A percentile compares a stretch with the other conserved stretches of the same genome.
Conservation (phyloP, 2,113 vertebrate species). For the Rhagologus leucostigma region DNA sequence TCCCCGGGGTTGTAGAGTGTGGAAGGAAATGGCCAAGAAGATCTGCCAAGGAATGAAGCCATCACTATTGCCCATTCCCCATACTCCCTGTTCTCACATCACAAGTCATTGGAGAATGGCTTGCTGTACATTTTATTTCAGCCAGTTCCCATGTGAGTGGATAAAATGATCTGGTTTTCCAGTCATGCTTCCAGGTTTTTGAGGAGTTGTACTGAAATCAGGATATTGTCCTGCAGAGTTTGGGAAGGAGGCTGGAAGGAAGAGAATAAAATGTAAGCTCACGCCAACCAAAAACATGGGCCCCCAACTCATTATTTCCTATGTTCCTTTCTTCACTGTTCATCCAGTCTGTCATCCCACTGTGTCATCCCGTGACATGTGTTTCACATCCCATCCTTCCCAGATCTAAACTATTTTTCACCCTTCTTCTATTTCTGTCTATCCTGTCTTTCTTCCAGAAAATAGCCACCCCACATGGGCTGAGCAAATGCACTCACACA, state of each 20-base stretch:
- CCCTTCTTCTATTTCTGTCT: background rate
- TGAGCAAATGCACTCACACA: background rate
- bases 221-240: conserved; percentile 59
- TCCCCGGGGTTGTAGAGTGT: conserved; percentile 35
- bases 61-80: conserved; percentile 57
- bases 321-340: conserved; percentile 5
- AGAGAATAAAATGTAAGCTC: conserved; percentile 23
- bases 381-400: conserved; percentile 20
- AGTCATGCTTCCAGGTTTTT: conserved; percentile 60
- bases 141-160: conserved; percentile 60
- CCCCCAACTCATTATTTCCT: conserved; percentile 45
- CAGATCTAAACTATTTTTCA: conserved; percentile 36
- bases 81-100: conserved; percentile 61
- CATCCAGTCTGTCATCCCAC: background rate
- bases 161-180: conserved; percentile 65
- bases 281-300: conserved; percentile 4
- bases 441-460: conserved; percentile 1
- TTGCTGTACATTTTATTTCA: conserved; percentile 64
- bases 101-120: conserved; percentile 65
- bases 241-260: conserved; percentile 52
- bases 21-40: conserved; percentile 60
- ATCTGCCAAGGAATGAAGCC: conserved; percentile 65
- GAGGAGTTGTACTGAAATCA: conserved; percentile 55
- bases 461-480: background rate
- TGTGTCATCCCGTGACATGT: conserved; percentile 27